Evolutionary conservation across 2,888 invertebrate genomes (phyloP), one percentile per base, ranked within the genome.

Genomic region (Drosophila demipolita): DNA sequence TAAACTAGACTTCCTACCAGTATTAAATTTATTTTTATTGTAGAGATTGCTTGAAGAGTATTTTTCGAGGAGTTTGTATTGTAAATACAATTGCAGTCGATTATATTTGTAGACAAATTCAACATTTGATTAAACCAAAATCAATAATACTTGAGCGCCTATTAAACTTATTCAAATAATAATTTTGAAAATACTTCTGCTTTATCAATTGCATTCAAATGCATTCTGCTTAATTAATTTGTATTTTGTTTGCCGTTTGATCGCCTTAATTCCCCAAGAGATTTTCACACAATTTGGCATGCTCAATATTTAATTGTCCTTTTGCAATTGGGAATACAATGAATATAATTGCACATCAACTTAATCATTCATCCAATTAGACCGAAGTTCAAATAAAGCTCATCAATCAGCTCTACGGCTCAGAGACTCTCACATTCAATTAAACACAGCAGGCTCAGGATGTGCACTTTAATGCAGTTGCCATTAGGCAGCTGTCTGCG

Each of bases 361-460:
- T 87, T 82, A 82, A 79, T 84, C 80, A 79, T 67, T 76, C 73
- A 84, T 70, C 69, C 73, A 84, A 83, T 83, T 77, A 76, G 63
- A 66, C 62, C 48, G 35, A 60, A 63, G 52, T 60, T 55, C 62
- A 32, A 55, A 58, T 67, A 80, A 81, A 76, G 61, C 53, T 38
- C 50, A 38, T 38, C 26, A 36, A 52, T 17, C 17, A 23, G 42
- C 29, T 26, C n/a, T 11, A 40, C 33, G 23, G 33, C 40, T 49
- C n/a, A 20, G 59, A n/a, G 20, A 67, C 26, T 66, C 48, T 48
- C 45, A 64, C 68, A 72, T 82, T 86, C 86, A 83, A 83, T 83
- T 83, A 88, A 74, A 63, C 73, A 73, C 66, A 68, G 68, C 70
- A 57, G 49, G 72, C 73, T 66, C 60, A 71, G 66, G 58, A 71